Conservation (phyloP, 2,797 vertebrate genomes). For the Gymnoscopelus microlampas region DNA sequence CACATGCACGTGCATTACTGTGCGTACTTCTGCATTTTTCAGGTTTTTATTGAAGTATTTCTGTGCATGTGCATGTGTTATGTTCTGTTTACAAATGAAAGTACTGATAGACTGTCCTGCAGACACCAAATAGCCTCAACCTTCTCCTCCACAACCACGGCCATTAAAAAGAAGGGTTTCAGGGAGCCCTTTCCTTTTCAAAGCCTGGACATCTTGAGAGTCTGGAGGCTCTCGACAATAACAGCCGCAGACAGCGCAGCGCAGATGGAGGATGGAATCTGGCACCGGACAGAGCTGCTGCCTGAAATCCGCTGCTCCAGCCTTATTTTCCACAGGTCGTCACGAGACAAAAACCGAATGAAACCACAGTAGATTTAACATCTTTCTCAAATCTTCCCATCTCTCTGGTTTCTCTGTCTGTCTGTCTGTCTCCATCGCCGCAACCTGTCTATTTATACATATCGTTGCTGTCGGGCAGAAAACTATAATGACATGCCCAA, state of each 20-base stretch:
- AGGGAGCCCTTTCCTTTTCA: constrained; percentile 27
- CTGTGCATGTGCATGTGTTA: too few relatives aligned
- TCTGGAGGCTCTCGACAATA: constrained; percentile 22
- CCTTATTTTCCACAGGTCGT: constrained; percentile 46
- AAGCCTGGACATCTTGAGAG: constrained; percentile 20
- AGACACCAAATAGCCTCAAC: constrained; percentile 27
- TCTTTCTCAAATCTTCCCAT: constrained; percentile 25
- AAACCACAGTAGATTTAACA: constrained; percentile 45
- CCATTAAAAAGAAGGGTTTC: constrained; percentile 36
- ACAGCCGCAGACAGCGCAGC: constrained; percentile 31
- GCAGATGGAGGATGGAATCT: constrained; percentile 52
- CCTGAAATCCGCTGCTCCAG: constrained; percentile 24
- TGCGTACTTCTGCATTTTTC: too few relatives aligned
- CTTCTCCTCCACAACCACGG: constrained; percentile 13
- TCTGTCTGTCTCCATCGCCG: neutral
- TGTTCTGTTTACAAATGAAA: too few relatives aligned
- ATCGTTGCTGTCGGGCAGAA: too few relatives aligned
- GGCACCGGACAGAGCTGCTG: constrained; percentile 14
- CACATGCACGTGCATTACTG: too few relatives aligned
- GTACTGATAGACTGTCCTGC: constrained; percentile 11
- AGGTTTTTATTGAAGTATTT: too few relatives aligned
- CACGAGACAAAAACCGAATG: constrained; percentile 26
- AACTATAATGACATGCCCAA: too few relatives aligned
- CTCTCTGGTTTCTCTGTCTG: neutral
- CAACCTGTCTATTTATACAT: neutral